These are phyloP conservation scores for Anableps anableps DNA, from an alignment of 2,797 vertebrate species.

Conservation along the genomic window DNA sequence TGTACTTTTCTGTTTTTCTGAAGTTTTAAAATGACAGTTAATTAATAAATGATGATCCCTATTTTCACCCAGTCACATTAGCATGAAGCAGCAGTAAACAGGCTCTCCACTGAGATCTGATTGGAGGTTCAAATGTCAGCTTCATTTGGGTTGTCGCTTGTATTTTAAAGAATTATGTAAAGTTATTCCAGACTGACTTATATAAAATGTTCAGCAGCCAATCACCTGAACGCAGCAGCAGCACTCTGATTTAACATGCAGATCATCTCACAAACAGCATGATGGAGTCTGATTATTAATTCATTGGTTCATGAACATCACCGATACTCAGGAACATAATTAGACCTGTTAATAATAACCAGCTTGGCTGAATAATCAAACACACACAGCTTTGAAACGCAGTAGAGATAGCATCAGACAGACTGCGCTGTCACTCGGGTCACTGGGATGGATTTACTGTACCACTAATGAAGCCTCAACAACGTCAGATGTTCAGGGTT, in stretches of 20 bases:
- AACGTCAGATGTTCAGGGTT: neutral
- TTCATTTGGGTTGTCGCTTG: constrained; percentile 33
- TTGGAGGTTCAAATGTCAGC: constrained; percentile 51
- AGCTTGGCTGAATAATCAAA: constrained; percentile 10
- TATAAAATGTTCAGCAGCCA: constrained; percentile 13
- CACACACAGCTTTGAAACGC: neutral
- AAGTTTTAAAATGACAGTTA: neutral
- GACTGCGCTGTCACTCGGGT: too few relatives aligned
- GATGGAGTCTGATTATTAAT: constrained; percentile 11
- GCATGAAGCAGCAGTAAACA: constrained; percentile 16
- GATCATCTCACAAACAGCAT: constrained; percentile 37
- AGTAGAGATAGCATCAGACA: neutral
- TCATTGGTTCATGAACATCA: neutral
- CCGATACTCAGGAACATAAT: constrained; percentile 34
- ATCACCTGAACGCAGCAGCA: constrained; percentile 22
- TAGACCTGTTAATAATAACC: constrained; percentile 25
- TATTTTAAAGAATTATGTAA: constrained; percentile 52
- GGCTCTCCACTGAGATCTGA: constrained; percentile 36
- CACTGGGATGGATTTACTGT: neutral
- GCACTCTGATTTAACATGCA: constrained; percentile 46
- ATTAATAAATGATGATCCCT: neutral
- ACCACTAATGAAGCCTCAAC: neutral
- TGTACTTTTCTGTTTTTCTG: neutral
- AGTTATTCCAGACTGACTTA: constrained; percentile 51
- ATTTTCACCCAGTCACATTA: neutral